Evolutionary conservation across 2,113 vertebrate genomes (phyloP), one percentile per base, ranked within the genome.

Genomic region (Rynchops niger): DNA sequence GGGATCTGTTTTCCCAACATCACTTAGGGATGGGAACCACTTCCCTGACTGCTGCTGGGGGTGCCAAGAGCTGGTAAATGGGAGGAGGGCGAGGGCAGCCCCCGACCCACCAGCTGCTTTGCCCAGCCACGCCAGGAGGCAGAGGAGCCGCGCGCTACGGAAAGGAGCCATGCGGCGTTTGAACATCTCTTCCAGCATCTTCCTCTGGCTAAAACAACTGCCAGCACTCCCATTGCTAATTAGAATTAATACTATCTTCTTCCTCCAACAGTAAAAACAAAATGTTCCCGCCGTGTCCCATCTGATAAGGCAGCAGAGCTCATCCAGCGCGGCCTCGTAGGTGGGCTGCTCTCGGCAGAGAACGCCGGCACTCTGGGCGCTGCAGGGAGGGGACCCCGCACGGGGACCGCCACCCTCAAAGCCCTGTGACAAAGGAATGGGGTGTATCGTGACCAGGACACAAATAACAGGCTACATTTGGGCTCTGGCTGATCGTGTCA

Each of bases 71-170:
- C 45, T 12, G 62, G 50, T 4, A 25, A 61, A 9, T 0, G n/a
- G 23, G 23, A 10, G 50, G 23, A 56, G 59, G 36, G 19, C 2
- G 3, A 27, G 27, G 56, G 25, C 47, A 15, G 78, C 7, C 30
- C 61, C 49, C 2, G 10, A 9, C 38, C 61, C 80, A 4, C 38
- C 47, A 3, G 29, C 66, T 22, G 43, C 73, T 45, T 21, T 29
- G 26, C 58, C 6, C 34, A 15, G 29, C 63, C 36, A 5, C 16
- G 16, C 23, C n/a, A 3, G 47, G 12, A 49, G 38, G 71, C 59
- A 56, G 22, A 27, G 50, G 6, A 27, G 10, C 5, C 9, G 2
- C 5, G 0, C 1, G 0, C 65, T 13, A 49, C 32, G 10, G 11
- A 12, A 2, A 12, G 65, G 65, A 71, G 50, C 11, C 13, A 5